Evolutionary conservation across 2,888 invertebrate genomes (phyloP), one percentile per base, ranked within the genome.

Genomic region (Gerris lacustris): DNA sequence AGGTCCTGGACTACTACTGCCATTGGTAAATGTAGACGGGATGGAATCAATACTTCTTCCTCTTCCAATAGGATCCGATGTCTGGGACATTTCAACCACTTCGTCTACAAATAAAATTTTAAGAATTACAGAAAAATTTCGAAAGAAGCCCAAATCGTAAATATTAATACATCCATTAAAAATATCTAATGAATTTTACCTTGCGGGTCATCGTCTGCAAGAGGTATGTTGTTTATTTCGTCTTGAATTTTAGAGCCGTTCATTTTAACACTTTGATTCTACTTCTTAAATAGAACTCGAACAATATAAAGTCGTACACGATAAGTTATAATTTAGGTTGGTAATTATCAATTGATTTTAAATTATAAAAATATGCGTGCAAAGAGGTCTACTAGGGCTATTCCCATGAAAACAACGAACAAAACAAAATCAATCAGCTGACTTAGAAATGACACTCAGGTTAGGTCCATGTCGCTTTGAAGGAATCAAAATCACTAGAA

Each of bases 161-260:
- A 0, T 44, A 70, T 18, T 11, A 43, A 31, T 7, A 45, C 11
- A 45, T 66, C 17, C n/a, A 4, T 6, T n/a, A 17, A 15, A 31
- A 18, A 9, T 45, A n/a, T 7, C 17, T 11, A 17, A 69, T 9
- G 45, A 69, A 1, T 31, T 73, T 76, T 81, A 88, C 89, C 89
- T 84, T 93, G 92, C 7, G 94, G 93, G 82, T 95, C 94, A 78
- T 94, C 94, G 79, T 95, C 94, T 69, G 94, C 94, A 75, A 94
- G 80, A 17, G 94, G 94, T 80, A 95, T 94, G 79, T 87, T 91
- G 77, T 83, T 85, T 76, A 85, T 84, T 74, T 92, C 92, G 77
- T 92, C 92, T 78, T 89, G 89, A 76, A 90, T 84, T 81, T 89
- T 89, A 44, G 73, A 70, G 18, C 69, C 72, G 67, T 73, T 74